Conservation (phyloP, 2,888 invertebrate genomes). For the Ectemnius cavifrons region DNA sequence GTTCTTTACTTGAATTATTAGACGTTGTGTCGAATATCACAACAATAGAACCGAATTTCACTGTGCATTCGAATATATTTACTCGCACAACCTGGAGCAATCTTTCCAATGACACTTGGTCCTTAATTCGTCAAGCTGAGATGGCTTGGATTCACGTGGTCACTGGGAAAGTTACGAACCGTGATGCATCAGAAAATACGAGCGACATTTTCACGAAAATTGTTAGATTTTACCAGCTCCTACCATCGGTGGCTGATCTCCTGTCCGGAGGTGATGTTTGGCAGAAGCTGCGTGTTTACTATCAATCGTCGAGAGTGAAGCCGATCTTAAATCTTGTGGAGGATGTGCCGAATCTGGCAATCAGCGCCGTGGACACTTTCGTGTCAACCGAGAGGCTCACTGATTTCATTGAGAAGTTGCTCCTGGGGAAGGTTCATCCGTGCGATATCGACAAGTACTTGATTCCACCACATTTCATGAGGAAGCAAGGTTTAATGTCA, state of each 20-base stretch:
- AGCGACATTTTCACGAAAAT: conserved; percentile 18
- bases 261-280: conserved; percentile 69
- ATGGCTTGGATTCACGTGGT: conserved; percentile 58
- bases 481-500: conserved; percentile 64
- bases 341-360: conserved; percentile 68
- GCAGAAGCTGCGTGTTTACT: conserved; percentile 64
- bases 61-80: conserved; percentile 63
- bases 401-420: conserved; percentile 63
- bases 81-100: conserved; percentile 65
- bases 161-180: too few relatives aligned
- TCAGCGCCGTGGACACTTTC: conserved; percentile 69
- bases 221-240: conserved; percentile 45
- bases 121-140: conserved; percentile 53
- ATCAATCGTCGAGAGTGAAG: conserved; percentile 65
- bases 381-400: conserved; percentile 66
- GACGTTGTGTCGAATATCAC: conserved; percentile 51
- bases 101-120: conserved; percentile 63
- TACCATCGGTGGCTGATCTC: conserved; percentile 57
- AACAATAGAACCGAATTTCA: conserved; percentile 31
- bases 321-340: conserved; percentile 66
- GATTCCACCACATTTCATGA: conserved; percentile 66
- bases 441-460: conserved; percentile 71
- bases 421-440: conserved; percentile 58
- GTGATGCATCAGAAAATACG: too few relatives aligned
- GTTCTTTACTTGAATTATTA: conserved; percentile 57